phyloP scores from a whole-genome alignment of 1,140 invertebrate genomes.

The Bacillus rossius region DNA sequence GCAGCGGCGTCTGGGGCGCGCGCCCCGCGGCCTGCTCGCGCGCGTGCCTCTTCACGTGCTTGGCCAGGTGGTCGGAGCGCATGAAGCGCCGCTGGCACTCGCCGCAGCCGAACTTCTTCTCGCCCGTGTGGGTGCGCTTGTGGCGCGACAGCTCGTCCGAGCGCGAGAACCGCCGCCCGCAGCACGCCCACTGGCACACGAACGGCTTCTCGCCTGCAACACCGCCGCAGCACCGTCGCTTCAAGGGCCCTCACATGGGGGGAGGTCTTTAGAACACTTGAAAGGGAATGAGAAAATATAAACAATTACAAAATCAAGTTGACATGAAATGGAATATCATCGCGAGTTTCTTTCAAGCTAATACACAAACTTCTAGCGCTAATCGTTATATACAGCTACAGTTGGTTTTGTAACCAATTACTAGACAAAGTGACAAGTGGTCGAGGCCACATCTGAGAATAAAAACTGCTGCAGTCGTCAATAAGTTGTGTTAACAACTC shows the following conservation, averaged over 20 bases:
- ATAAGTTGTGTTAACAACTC: too few species aligned
- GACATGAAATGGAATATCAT: too few species aligned
- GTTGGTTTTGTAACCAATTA: too few species aligned
- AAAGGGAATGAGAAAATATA: too few species aligned
- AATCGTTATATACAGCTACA: too few species aligned
- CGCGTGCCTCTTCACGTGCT: conserved; percentile 81
- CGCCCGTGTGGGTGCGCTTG: conserved; percentile 90
- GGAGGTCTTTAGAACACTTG: not conserved
- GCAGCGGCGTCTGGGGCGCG: conserved; percentile 14
- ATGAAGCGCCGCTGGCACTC: conserved; percentile 89
- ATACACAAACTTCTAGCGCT: too few species aligned
- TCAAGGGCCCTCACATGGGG: not conserved
- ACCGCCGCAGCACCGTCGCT: not conserved
- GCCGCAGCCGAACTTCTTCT: conserved; percentile 89
- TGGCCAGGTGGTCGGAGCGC: conserved; percentile 88
- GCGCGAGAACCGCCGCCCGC: conserved; percentile 85
- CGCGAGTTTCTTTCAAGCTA: too few species aligned
- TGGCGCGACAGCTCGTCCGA: conserved; percentile 94
- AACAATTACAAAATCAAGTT: too few species aligned
- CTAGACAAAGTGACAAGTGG: too few species aligned
- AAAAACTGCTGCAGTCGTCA: too few species aligned
- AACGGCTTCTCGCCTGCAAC: conserved; percentile 76
- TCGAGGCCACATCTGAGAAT: too few species aligned
- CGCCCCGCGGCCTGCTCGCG: conserved; percentile 50
- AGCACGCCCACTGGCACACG: conserved; percentile 81